Percentiles rank a stretch among this genome's conserved stretches.
Conservation (phyloP, 2,888 invertebrate species). For the Drosophila pseudotalamancana region DNA sequence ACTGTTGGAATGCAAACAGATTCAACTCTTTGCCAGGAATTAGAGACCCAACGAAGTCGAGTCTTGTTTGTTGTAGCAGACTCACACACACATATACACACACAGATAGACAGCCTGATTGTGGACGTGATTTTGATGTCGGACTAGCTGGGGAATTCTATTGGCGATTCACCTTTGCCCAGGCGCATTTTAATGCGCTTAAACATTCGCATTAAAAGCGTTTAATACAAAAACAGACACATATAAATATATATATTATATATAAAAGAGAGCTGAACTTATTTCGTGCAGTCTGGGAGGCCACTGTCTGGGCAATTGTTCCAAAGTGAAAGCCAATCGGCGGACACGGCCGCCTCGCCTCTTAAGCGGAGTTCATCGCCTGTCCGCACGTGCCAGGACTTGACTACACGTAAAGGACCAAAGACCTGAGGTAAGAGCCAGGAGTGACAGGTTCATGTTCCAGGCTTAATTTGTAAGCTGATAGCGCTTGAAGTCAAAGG, state of each 20-base stretch:
- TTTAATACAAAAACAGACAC: no score
- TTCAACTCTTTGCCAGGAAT: constrained; percentile 35
- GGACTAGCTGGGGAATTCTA: not conserved
- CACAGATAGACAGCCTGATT: not conserved
- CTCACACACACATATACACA: not conserved
- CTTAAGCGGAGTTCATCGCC: constrained; percentile 52
- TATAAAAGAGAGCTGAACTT: constrained; percentile 1
- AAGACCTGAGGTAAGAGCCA: not conserved
- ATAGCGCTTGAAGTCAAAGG: constrained; percentile 33
- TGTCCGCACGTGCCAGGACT: constrained; percentile 50
- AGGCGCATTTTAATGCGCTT: constrained; percentile 19
- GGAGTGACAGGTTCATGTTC: not conserved
- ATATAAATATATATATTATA: not conserved
- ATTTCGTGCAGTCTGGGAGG: constrained; percentile 22
- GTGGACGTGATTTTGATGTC: not conserved
- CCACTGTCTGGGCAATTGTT: constrained; percentile 45
- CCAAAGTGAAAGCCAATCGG: constrained; percentile 20
- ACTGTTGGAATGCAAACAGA: constrained; percentile 15
- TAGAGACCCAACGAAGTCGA: no score
- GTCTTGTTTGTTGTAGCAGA: not conserved
- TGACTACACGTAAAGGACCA: constrained; percentile 15
- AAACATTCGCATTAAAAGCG: constrained; percentile 27
- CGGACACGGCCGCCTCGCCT: not conserved
- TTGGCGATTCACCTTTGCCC: constrained; percentile 38
- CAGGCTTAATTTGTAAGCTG: constrained; percentile 33